phyloP scores from a whole-genome alignment of 1,140 invertebrate species.

The Drosophila nannoptera region DNA sequence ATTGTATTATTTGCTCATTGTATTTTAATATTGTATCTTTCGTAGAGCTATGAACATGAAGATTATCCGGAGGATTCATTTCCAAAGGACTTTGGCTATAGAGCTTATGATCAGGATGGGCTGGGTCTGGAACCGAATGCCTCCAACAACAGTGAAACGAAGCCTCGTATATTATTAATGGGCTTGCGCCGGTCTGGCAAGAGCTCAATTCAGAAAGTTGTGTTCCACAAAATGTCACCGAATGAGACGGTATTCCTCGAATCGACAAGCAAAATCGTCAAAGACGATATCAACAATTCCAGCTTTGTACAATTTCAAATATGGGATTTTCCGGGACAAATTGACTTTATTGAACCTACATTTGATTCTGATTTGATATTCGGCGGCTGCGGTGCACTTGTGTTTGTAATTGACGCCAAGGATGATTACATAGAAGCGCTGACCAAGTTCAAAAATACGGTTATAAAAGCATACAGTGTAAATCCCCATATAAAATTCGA shows the following conservation, averaged over 20 bases:
- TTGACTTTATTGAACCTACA: slow-evolving; percentile 97
- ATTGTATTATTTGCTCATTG: too few relatives aligned
- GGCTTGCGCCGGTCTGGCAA: slow-evolving; percentile 98
- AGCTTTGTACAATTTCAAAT: slow-evolving; percentile 99
- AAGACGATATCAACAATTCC: slow-evolving; percentile 97
- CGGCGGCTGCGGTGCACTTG: slow-evolving; percentile 95
- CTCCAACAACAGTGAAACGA: slow-evolving; percentile 79
- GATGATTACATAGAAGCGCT: slow-evolving; percentile 98
- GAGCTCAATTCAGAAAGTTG: slow-evolving; percentile 99
- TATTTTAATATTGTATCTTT: background rate
- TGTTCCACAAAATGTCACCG: slow-evolving; percentile 99
- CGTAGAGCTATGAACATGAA: slow-evolving; percentile 85
- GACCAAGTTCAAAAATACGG: slow-evolving; percentile 93
- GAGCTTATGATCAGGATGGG: slow-evolving; percentile 88
- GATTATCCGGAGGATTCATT: slow-evolving; percentile 86
- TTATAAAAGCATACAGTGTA: slow-evolving; percentile 96
- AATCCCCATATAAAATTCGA: slow-evolving; percentile 99
- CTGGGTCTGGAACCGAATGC: slow-evolving; percentile 57
- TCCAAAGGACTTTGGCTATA: slow-evolving; percentile 95
- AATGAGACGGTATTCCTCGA: slow-evolving; percentile 99
- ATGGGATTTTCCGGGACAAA: slow-evolving; percentile 99
- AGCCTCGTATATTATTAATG: slow-evolving; percentile 97
- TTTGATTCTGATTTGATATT: slow-evolving; percentile 98
- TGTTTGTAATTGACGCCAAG: slow-evolving; percentile 99
- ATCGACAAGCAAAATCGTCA: slow-evolving; percentile 98